Percentiles rank a stretch among this genome's conserved stretches.
Conservation (phyloP, 2,888 invertebrate species). For the Euplexia lucipara region DNA sequence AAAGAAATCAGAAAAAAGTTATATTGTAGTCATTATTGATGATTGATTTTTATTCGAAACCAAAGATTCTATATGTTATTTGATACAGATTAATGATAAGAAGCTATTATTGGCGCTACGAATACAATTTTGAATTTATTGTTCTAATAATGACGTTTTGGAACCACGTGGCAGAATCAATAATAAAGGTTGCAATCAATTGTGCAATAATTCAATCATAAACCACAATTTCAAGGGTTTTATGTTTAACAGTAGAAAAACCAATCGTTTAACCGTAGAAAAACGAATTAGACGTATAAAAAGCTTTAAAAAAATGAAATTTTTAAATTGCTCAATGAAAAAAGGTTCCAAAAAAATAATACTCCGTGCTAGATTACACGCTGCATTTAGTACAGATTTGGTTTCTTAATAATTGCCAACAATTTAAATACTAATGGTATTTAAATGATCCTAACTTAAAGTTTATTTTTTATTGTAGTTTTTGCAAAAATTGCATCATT, state of each 20-base stretch:
- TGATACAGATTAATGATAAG: accelerated
- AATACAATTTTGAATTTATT: neutral
- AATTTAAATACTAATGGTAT: neutral
- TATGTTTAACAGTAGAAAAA: neutral
- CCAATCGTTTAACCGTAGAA: neutral
- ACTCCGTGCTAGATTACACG: neutral
- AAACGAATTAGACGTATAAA: neutral
- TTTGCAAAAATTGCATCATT: conserved; percentile 9
- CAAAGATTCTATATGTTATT: neutral
- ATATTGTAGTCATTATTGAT: accelerated
- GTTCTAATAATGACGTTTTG: neutral
- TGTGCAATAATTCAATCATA: neutral
- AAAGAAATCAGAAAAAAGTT: too few relatives aligned
- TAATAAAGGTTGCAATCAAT: too few relatives aligned
- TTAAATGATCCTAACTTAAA: neutral
- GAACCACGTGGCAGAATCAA: neutral
- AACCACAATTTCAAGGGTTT: neutral
- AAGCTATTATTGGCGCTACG: neutral
- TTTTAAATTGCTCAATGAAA: neutral
- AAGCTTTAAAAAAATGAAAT: too few relatives aligned
- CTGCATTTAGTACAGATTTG: neutral
- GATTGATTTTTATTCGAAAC: neutral
- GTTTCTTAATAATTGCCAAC: conserved; percentile 2
- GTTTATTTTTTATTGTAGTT: neutral
- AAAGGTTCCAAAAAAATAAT: conserved; percentile 1